phyloP scores from a whole-genome alignment of 2,888 invertebrate species.

The Drosophila tanythrix region DNA sequence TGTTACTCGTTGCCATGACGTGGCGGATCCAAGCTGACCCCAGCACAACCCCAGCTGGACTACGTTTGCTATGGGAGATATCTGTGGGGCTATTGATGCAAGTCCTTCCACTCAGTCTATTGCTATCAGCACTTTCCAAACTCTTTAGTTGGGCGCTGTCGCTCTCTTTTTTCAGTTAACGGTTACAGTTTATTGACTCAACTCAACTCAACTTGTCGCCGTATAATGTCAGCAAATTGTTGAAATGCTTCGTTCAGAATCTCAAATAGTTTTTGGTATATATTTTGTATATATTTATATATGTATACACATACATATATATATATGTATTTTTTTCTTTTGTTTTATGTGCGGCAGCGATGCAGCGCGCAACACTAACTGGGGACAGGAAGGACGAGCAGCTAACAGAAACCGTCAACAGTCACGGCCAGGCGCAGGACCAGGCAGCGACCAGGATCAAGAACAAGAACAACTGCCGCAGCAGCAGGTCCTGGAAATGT shows the following conservation, averaged over 20 bases:
- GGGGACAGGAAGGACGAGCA: neutral
- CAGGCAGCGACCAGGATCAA: neutral
- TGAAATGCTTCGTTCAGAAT: constrained; percentile 79
- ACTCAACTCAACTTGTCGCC: constrained; percentile 73
- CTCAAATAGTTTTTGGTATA: constrained; percentile 69
- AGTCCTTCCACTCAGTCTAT: constrained; percentile 74
- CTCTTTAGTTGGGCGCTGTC: constrained; percentile 55
- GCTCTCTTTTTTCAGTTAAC: constrained; percentile 60
- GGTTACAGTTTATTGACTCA: constrained; percentile 80
- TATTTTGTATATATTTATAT: neutral
- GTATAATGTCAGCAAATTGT: constrained; percentile 80
- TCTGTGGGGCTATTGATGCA: constrained; percentile 65
- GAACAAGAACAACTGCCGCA: constrained; percentile 5
- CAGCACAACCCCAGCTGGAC: neutral
- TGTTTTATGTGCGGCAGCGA: constrained; percentile 49
- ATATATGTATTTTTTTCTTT: neutral
- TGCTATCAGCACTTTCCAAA: constrained; percentile 73
- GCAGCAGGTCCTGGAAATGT: constrained; percentile 3
- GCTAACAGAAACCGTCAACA: constrained; percentile 10
- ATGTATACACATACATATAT: neutral
- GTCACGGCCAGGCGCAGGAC: constrained; percentile 1
- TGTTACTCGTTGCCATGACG: constrained; percentile 52
- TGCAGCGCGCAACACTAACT: constrained; percentile 34
- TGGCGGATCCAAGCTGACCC: constrained; percentile 1
- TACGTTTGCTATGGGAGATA: constrained; percentile 32